These are phyloP conservation scores for Drosophila navojoa DNA, from an alignment of 1,140 invertebrate species.

Conservation along the genomic window DNA sequence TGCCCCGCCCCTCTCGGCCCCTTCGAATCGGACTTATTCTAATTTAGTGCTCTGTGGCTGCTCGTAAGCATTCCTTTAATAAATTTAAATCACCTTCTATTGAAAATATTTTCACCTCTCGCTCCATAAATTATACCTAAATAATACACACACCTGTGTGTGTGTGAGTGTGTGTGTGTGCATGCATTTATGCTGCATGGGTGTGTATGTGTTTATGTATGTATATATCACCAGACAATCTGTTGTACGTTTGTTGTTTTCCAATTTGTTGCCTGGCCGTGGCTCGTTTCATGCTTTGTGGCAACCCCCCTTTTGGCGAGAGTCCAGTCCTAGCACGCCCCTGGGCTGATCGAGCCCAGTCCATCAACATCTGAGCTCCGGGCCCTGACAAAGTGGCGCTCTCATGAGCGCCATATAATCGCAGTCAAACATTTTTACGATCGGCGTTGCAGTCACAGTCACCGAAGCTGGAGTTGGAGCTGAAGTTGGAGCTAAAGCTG, in stretches of 20 bases:
- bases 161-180: background rate
- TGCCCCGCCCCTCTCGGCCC: background rate
- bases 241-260: constrained; percentile 13
- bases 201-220: background rate
- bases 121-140: constrained; percentile 70
- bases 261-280: constrained; percentile 11
- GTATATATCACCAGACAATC: constrained; percentile 1
- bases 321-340: constrained; percentile 17
- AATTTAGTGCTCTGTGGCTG: constrained; percentile 74
- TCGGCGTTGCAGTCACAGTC: constrained; percentile 24
- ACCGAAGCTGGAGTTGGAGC: constrained; percentile 18
- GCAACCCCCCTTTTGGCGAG: constrained; percentile 11
- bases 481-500: constrained; percentile 26
- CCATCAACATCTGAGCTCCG: constrained; percentile 7
- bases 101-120: constrained; percentile 81
- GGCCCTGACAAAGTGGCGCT: constrained; percentile 71
- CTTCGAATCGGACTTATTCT: constrained; percentile 61
- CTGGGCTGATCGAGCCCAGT: constrained; percentile 8
- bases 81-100: constrained; percentile 83
- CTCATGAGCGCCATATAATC: constrained; percentile 78
- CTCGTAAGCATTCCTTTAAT: constrained; percentile 80
- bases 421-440: constrained; percentile 81
- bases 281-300: background rate
- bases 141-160: constrained; percentile 25
- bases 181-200: background rate